Percentiles rank a stretch among this genome's conserved stretches.
Conservation (phyloP, 2,113 vertebrate genomes). For the Cygnus atratus region DNA sequence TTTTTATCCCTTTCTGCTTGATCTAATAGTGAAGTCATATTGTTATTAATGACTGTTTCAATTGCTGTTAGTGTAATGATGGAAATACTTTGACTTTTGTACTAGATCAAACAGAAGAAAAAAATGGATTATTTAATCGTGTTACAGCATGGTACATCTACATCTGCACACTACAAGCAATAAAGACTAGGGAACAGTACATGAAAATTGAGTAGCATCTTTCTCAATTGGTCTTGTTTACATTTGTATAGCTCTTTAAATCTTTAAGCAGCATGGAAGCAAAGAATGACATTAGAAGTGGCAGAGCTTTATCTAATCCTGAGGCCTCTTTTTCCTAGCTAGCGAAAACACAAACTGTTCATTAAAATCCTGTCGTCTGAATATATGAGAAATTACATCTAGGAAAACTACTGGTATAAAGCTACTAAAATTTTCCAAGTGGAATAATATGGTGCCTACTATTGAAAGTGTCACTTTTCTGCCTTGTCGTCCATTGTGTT, state of each 20-base stretch:
- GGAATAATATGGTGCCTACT: conserved; percentile 70
- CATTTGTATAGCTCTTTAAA: conserved; percentile 1
- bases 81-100: neutral
- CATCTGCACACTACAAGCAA: neutral
- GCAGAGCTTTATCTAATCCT: neutral
- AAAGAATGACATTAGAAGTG: neutral
- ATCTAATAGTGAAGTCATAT: conserved; percentile 5
- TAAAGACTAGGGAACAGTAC: neutral
- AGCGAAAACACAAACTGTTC: neutral
- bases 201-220: neutral
- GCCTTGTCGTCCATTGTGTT: conserved; percentile 68
- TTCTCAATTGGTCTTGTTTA: conserved; percentile 1
- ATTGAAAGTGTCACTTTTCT: conserved; percentile 77
- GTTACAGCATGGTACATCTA: neutral
- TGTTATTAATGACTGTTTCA: neutral
- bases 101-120: neutral
- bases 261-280: neutral
- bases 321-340: neutral
- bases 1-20: conserved; percentile 32
- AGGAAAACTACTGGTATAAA: neutral
- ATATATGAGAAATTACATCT: neutral
- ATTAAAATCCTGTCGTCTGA: neutral
- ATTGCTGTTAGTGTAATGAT: neutral
- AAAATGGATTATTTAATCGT: neutral
- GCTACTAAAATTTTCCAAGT: neutral